Evolutionary conservation across 2,113 vertebrate species (phyloP), one percentile per base, ranked within the genome.

Genomic region (Myrmophylax atrothorax): DNA sequence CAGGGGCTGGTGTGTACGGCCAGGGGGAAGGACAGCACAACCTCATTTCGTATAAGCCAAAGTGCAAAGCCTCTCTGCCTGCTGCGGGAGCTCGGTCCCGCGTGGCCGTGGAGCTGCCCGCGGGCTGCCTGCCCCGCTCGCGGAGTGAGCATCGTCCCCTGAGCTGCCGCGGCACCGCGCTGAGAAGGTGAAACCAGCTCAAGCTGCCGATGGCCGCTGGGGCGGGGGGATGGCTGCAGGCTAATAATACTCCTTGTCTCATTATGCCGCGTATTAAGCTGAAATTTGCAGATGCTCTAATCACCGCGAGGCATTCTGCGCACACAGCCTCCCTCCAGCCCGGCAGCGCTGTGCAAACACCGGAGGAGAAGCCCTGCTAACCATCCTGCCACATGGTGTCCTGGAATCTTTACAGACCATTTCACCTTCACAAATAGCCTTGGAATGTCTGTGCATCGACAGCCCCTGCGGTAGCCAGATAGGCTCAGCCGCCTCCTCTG

Each of bases 391-490:
- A 93, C 91, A 92, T 89, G 83, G 85, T 95, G 92, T 95, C 96
- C 90, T 87, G 85, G 78, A 95, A 96, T 96, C 96, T 96, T 96
- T 96, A 64, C 92, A 96, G 94, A 95, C 91, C 94, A 94, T 97
- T 96, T 97, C 97, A 97, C 97, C 97, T 97, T 97, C 97, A 97
- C 95, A 95, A 92, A 97, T 96, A 98, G 95, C 95, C 97, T 97
- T 97, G 97, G 96, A 98, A 98, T 94, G 76, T 90, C 95, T 94
- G 87, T 38, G 94, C 89, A 73, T 78, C 83, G 42, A 67, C 88
- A 94, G 97, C 96, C 96, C 97, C 97, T 80, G 93, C 81, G 50
- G 94, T 94, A 91, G 86, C 94, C 96, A 94, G 94, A 90, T 80
- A 95, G 95, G 91, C 72, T 53, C 85, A 62, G 89, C 76, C 63